Percentiles rank a stretch among this genome's conserved stretches.
These are phyloP conservation scores for Andrena hattorfiana DNA, from an alignment of 2,888 invertebrate genomes.

Conservation along the genomic window DNA sequence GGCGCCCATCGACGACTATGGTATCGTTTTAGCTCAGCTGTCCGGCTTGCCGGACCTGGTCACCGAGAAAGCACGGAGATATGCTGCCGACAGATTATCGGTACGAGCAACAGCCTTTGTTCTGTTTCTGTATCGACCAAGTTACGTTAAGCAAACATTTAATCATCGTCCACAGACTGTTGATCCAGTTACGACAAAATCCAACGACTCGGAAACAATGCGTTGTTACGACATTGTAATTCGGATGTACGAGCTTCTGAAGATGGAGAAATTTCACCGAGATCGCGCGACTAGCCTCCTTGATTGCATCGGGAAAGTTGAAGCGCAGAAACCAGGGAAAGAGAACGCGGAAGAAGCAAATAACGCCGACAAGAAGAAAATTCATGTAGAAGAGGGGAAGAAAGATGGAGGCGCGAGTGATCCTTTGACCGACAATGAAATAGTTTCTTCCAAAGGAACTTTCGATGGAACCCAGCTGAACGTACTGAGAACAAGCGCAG, in stretches of 20 bases:
- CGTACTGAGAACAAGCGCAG: background rate
- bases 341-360: background rate
- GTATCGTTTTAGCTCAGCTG: conserved; percentile 88
- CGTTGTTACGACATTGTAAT: conserved; percentile 58
- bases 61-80: conserved; percentile 86
- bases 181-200: background rate
- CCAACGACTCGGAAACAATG: conserved; percentile 38
- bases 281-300: background rate
- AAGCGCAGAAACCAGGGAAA: too few species aligned
- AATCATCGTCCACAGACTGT: conserved; percentile 11
- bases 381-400: fast-evolving
- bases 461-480: background rate
- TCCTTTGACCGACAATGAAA: too few species aligned
- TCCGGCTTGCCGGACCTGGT: conserved; percentile 88
- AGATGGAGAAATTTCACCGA: conserved; percentile 16
- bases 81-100: conserved; percentile 81
- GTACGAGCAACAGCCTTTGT: background rate
- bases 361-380: too few species aligned
- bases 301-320: background rate
- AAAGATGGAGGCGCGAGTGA: background rate
- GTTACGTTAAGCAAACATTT: background rate
- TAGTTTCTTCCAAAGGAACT: background rate
- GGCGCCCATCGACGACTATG: conserved; percentile 88
- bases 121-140: background rate
- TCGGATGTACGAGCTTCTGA: conserved; percentile 60